phyloP scores from a whole-genome alignment of 2,113 vertebrate species.

The Neotoma lepida region DNA sequence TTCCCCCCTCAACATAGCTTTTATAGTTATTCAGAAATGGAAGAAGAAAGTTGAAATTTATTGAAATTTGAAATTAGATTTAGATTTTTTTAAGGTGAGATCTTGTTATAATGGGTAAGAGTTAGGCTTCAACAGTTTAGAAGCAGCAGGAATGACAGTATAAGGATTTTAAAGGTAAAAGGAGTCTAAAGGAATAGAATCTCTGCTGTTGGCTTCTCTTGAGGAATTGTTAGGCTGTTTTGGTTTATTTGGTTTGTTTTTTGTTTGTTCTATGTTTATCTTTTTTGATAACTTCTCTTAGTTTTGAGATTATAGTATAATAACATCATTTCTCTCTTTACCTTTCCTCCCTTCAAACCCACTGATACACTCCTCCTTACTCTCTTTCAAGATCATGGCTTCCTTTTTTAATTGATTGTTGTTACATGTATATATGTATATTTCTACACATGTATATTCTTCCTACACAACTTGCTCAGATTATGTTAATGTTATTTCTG shows the following conservation, averaged over 20 bases:
- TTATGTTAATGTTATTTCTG: not conserved
- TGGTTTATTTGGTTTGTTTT: not conserved
- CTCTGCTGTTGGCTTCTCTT: not conserved
- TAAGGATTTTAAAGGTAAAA: not conserved
- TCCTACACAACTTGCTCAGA: not conserved
- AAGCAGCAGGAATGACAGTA: not conserved
- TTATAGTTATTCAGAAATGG: not conserved
- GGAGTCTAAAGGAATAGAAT: not conserved
- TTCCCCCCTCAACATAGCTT: not conserved
- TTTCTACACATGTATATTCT: not conserved
- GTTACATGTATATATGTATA: not conserved
- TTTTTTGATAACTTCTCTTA: not conserved
- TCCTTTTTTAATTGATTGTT: not conserved
- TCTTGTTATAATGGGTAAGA: not conserved
- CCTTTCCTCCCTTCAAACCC: not conserved
- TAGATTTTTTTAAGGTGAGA: not conserved
- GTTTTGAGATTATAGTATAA: not conserved
- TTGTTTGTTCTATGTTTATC: not conserved
- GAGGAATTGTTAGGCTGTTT: not conserved
- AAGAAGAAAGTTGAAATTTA: not conserved
- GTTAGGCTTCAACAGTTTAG: not conserved
- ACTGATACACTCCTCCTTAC: not conserved
- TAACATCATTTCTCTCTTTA: not conserved
- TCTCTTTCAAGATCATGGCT: not conserved
- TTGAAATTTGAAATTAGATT: conserved; percentile 3